Percentiles rank a stretch among this genome's conserved stretches.
Evolutionary conservation across 2,113 vertebrate species (phyloP).

Genomic region (Phalacrocorax brasilianus): DNA sequence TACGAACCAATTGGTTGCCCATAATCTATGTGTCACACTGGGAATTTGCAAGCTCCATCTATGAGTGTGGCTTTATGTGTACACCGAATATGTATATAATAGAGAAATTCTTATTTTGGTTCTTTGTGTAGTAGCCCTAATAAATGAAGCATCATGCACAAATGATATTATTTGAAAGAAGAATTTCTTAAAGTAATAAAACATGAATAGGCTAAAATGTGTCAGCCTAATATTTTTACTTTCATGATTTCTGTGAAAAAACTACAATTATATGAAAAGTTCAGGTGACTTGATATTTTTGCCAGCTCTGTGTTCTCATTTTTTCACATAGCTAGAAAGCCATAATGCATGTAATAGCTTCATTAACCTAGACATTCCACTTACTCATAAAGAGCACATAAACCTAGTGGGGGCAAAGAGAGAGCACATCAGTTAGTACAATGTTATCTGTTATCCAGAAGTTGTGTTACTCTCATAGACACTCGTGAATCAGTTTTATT

Average conservation of each 20-base stretch:
- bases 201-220: background rate
- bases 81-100: background rate
- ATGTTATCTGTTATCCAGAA: background rate
- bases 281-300: background rate
- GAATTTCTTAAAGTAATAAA: background rate
- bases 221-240: background rate
- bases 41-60: background rate
- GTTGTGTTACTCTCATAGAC: background rate
- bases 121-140: background rate
- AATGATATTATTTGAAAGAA: background rate
- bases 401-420: background rate
- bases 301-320: background rate
- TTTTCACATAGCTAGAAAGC: background rate
- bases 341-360: background rate
- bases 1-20: background rate
- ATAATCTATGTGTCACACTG: fast-evolving
- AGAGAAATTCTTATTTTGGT: background rate
- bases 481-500: background rate
- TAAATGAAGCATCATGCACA: background rate
- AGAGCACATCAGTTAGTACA: background rate
- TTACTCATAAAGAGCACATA: background rate
- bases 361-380: background rate
- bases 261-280: background rate
- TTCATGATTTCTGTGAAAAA: background rate
- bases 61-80: background rate